Evolutionary conservation across 2,888 invertebrate genomes (phyloP).

Genomic region (Dolichopus griseipennis): DNA sequence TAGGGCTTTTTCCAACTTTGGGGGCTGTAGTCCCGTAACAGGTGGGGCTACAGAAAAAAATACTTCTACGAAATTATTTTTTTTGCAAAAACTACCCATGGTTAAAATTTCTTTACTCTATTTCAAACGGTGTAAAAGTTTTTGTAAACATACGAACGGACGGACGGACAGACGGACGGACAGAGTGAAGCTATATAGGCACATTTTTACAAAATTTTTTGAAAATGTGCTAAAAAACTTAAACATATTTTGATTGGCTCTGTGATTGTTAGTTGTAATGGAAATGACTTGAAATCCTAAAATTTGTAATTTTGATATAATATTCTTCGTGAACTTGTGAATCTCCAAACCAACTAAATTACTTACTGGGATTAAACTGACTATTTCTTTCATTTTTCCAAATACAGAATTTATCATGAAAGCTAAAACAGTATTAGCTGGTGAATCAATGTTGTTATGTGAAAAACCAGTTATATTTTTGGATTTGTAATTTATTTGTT

Average conservation of each 20-base stretch:
- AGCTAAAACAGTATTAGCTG: neutral
- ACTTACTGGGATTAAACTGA: neutral
- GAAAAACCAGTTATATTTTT: neutral
- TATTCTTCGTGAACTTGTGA: neutral
- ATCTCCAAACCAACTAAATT: neutral
- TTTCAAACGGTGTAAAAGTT: no score
- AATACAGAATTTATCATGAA: conserved; percentile 7
- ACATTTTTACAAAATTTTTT: no score
- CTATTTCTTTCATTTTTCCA: conserved; percentile 9
- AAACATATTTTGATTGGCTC: conserved; percentile 12
- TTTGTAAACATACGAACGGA: no score
- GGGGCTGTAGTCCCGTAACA: no score
- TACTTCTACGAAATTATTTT: no score
- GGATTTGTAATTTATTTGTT: conserved; percentile 10
- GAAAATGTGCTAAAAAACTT: no score
- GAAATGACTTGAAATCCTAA: conserved; percentile 11
- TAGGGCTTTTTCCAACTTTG: no score
- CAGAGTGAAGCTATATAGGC: no score
- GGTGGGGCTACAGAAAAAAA: no score
- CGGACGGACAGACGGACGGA: no score
- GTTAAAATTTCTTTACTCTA: no score
- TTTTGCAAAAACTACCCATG: no score
- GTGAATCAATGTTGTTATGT: neutral
- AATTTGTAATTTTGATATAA: neutral
- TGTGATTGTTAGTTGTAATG: conserved; percentile 8